These are phyloP conservation scores for Lepidurus packardi DNA, from an alignment of 1,140 invertebrate species.

Conservation along the genomic window DNA sequence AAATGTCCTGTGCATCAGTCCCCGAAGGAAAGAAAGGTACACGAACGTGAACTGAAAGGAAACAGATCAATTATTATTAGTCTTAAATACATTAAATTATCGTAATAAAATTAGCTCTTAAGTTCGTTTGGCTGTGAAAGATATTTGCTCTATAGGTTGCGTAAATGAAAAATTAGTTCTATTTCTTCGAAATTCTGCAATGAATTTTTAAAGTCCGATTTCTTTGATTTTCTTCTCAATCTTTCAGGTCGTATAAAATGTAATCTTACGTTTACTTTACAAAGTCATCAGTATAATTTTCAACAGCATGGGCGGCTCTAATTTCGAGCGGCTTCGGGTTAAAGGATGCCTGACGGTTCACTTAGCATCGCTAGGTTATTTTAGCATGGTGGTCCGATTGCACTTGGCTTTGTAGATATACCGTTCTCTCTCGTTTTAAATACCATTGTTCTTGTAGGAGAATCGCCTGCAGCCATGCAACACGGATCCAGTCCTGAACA, in stretches of 20 bases:
- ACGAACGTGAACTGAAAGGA: not conserved
- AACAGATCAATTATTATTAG: not conserved
- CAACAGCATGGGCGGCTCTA: not conserved
- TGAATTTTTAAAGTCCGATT: not conserved
- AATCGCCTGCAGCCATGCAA: conserved; percentile 56
- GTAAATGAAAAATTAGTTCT: no score
- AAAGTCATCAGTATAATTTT: not conserved
- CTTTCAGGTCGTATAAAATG: not conserved
- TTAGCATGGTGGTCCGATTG: not conserved
- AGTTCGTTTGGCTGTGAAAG: no score
- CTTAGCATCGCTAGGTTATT: conserved; percentile 20
- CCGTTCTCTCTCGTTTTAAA: not conserved
- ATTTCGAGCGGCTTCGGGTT: not conserved
- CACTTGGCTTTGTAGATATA: conserved; percentile 14
- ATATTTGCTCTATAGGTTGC: no score
- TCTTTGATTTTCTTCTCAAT: not conserved
- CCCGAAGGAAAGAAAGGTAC: no score
- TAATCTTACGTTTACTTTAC: not conserved
- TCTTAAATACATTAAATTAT: not conserved
- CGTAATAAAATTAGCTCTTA: no score
- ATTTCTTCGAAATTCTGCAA: no score
- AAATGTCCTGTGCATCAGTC: no score
- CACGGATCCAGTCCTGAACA: conserved; percentile 43
- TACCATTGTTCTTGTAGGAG: conserved; percentile 45
- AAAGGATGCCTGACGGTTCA: not conserved